Evolutionary conservation across 1,140 invertebrate species (phyloP).

Genomic region (Sweltsa coloradensis): DNA sequence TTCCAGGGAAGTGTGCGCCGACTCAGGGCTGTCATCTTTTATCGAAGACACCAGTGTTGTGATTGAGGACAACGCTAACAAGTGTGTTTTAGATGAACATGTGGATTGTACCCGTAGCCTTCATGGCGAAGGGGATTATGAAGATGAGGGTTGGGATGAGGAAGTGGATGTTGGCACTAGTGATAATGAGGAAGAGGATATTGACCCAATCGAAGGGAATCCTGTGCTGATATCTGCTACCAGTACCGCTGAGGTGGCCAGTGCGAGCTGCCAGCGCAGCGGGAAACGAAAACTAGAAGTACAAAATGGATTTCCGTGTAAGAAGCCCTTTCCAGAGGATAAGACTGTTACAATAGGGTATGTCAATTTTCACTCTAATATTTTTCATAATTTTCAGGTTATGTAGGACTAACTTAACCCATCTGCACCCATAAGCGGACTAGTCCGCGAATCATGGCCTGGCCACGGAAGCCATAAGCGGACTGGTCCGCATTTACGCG

Average conservation of each 20-base stretch:
- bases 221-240: conserved; percentile 3
- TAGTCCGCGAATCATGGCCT: no score
- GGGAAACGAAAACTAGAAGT: conserved; percentile 31
- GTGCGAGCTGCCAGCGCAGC: conserved; percentile 13
- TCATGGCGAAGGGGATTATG: no score
- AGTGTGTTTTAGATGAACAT: conserved; percentile 22
- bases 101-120: no score
- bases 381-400: no score
- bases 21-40: conserved; percentile 12
- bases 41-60: conserved; percentile 15
- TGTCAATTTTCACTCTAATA: not conserved
- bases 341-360: conserved; percentile 15
- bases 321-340: conserved; percentile 28
- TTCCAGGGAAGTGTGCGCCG: conserved; percentile 3
- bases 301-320: conserved; percentile 31
- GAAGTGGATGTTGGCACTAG: conserved; percentile 11
- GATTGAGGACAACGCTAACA: conserved; percentile 13
- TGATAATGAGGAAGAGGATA: conserved; percentile 13
- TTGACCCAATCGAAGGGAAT: not conserved
- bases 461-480: no score
- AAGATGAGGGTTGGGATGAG: conserved; percentile 18
- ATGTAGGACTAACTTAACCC: no score
- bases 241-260: conserved; percentile 13
- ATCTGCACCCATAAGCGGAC: no score
- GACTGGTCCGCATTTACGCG: no score